Base-by-base conservation (phyloP, 1,140 invertebrate genomes). In the Dendrolimus kikuchii region DNA sequence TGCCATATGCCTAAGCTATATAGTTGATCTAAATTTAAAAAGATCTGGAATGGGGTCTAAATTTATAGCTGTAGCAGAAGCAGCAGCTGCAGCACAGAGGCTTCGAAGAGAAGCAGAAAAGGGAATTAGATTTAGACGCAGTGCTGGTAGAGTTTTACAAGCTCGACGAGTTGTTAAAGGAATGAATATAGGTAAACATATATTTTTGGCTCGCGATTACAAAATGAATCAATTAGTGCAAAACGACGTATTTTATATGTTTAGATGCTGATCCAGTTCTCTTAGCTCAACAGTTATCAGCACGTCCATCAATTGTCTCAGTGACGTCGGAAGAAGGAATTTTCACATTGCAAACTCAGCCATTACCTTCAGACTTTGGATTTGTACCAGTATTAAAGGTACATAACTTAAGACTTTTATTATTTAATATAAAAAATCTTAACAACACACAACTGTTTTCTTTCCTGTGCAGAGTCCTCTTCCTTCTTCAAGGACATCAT, bases 291-390 rank as follows among this genome's bases (percentile, higher is more conserved):
- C 81, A 86, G 49, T 55, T 86, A 46, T 84, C 81, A 37, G 81
- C 83, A 45, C 62, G 83, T 49, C 81, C 83, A 23, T 86, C 83
- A 2, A 83, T 86, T 42, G 83, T 86, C 6, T 86, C 83, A 5
- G 74, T 86, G 40, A 72, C 81, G 38, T 86, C 83, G 40, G 83
- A 86, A 66, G 83, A 86, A 52, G 82, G 82, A 23, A 64, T 63
- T 48, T 81, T 79, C 42, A 81, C 57, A 44, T 54, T 86, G 44
- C 72, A 76, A 62, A 77, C 80, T 23, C 75, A 81, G 47, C 78
- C 81, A 49, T 57, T 86, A 6, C 79, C 83, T 6, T 61, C 67
- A 44, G 80, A 86, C 57, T 84, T 84, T 53, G 72, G 81, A 57
- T 86, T 86, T 66, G 71, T 86, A 40, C 81, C 83, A 38, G 56